Evolutionary conservation across 1,140 invertebrate species (phyloP).

Genomic region (Diabrotica virgifera): DNA sequence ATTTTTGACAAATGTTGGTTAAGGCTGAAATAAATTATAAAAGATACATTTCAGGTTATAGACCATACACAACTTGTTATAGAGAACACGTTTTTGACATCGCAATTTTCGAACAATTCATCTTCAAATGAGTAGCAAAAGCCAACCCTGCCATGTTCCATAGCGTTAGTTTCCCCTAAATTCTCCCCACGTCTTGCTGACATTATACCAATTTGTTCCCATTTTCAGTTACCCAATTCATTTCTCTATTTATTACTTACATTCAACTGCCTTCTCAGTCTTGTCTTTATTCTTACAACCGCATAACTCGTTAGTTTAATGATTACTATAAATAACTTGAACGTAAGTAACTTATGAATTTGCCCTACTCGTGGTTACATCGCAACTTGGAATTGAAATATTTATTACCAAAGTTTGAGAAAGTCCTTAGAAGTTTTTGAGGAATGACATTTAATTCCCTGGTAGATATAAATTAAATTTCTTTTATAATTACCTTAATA

Average conservation of each 20-base stretch:
- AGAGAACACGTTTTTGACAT: too few species aligned
- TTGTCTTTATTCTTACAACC: conserved; percentile 16
- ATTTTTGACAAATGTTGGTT: too few species aligned
- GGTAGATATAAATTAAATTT: too few species aligned
- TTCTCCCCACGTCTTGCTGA: conserved; percentile 32
- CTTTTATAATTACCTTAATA: too few species aligned
- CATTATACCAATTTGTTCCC: conserved; percentile 37
- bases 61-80: too few species aligned
- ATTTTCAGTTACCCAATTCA: conserved; percentile 33
- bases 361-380: not conserved
- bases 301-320: conserved; percentile 19
- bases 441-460: too few species aligned
- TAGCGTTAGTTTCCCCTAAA: conserved; percentile 24
- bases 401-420: not conserved
- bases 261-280: conserved; percentile 17
- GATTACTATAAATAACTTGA: conserved; percentile 15
- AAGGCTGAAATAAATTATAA: too few species aligned
- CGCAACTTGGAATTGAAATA: not conserved
- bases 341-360: not conserved
- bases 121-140: not conserved
- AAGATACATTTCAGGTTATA: too few species aligned
- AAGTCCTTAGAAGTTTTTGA: too few species aligned
- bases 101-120: too few species aligned
- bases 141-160: not conserved
- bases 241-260: conserved; percentile 33